Conservation (phyloP, 2,888 invertebrate genomes). For the Muscina levida region DNA sequence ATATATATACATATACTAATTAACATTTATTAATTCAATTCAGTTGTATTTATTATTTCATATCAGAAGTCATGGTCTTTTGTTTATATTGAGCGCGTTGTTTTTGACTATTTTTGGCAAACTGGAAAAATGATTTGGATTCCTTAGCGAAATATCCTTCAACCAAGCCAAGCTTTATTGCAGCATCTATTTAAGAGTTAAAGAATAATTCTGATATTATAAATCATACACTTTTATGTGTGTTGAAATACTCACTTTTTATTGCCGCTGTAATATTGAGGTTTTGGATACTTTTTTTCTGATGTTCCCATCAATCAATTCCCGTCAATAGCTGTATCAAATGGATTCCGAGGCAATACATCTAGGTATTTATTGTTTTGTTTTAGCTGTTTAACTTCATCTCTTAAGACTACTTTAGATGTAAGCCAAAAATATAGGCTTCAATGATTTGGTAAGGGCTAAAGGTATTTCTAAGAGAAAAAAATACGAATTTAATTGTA, state of each 20-base stretch:
- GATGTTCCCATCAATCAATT: neutral
- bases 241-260: conserved; percentile 19
- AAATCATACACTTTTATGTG: neutral
- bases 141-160: neutral
- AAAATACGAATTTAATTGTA: neutral
- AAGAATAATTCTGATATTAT: too few species aligned
- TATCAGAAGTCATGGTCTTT: neutral
- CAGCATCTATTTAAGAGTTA: neutral
- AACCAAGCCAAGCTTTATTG: conserved; percentile 3
- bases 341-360: neutral
- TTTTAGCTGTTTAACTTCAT: conserved; percentile 22
- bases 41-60: neutral
- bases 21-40: too few species aligned
- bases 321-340: conserved; percentile 5
- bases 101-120: conserved; percentile 18
- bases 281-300: too few species aligned
- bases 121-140: neutral
- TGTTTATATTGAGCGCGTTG: neutral
- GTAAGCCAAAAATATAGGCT: conserved; percentile 4
- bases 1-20: too few species aligned
- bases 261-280: conserved; percentile 8
- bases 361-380: neutral
- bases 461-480: conserved; percentile 37
- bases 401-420: neutral
- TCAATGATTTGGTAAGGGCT: conserved; percentile 11